Percentiles rank a stretch among this genome's conserved stretches.
phyloP scores from a whole-genome alignment of 2,888 invertebrate species.

The Hirtodrosophila alboralis region DNA sequence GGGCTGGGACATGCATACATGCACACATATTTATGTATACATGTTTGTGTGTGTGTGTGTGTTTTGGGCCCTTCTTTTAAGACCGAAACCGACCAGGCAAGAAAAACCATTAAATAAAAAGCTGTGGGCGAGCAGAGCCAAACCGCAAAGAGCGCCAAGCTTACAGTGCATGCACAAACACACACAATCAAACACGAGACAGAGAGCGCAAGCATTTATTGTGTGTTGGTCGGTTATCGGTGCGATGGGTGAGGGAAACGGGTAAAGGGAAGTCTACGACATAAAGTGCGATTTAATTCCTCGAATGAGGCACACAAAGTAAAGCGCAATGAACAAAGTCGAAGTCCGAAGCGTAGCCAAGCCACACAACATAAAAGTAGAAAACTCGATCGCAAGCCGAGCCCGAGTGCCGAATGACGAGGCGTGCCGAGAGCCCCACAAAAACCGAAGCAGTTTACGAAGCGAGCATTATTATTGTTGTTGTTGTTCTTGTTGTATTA shows the following conservation, averaged over 20 bases:
- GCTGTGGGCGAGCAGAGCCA: constrained; percentile 62
- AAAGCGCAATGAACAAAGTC: constrained; percentile 78
- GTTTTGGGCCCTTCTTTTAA: constrained; percentile 69
- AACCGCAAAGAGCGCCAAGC: constrained; percentile 34
- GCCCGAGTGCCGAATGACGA: constrained; percentile 30
- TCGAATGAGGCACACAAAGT: constrained; percentile 70
- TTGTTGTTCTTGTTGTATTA: constrained; percentile 22
- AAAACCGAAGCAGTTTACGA: constrained; percentile 39
- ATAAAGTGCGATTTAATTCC: constrained; percentile 76
- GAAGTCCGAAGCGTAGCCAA: constrained; percentile 50
- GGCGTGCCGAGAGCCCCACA: constrained; percentile 31
- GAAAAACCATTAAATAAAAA: constrained; percentile 67
- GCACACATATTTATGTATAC: constrained; percentile 1
- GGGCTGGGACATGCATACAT: constrained; percentile 43
- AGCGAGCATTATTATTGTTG: constrained; percentile 63
- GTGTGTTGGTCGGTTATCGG: too few species aligned
- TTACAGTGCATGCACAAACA: constrained; percentile 31
- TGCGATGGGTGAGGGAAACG: background rate
- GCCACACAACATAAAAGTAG: constrained; percentile 40
- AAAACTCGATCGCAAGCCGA: constrained; percentile 71
- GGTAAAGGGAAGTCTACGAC: constrained; percentile 24
- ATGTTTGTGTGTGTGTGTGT: constrained; percentile 25
- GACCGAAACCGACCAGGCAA: constrained; percentile 66
- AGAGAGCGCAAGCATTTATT: constrained; percentile 35
- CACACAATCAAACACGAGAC: constrained; percentile 18